Conservation (phyloP, 2,797 vertebrate species). For the Alcedo atthis region DNA sequence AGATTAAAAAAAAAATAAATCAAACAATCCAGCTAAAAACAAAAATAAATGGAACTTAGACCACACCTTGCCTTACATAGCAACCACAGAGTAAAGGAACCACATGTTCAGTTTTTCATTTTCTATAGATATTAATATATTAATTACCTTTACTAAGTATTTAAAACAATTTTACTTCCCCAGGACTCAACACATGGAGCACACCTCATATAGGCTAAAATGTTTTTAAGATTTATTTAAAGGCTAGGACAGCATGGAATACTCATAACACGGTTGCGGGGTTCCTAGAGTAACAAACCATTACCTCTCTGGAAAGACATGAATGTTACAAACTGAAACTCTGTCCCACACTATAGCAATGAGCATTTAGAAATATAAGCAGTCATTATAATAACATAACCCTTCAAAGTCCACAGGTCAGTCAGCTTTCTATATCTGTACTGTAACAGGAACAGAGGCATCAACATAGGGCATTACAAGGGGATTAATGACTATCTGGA, state of each 20-base stretch:
- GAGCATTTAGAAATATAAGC: not conserved
- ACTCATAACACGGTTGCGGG: not conserved
- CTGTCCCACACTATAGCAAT: not conserved
- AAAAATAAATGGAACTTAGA: not conserved
- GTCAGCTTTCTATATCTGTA: not conserved
- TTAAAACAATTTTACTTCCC: not conserved
- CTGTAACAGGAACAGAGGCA: constrained; percentile 3
- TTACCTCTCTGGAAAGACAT: not conserved
- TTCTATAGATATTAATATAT: not conserved
- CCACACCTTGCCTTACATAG: not conserved
- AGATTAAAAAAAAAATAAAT: not conserved
- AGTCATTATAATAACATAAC: not conserved
- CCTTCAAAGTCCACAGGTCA: not conserved
- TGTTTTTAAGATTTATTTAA: not conserved
- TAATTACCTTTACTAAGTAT: not conserved
- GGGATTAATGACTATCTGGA: constrained; percentile 48
- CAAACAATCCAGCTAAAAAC: not conserved
- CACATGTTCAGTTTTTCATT: not conserved
- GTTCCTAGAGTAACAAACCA: not conserved
- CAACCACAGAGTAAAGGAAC: not conserved
- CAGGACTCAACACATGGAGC: not conserved
- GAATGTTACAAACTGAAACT: not conserved
- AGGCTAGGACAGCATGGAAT: not conserved
- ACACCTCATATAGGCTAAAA: not conserved
- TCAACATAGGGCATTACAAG: constrained; percentile 23